Evolutionary conservation across 2,113 vertebrate genomes (phyloP), one percentile per base, ranked within the genome.

Genomic region (Lasiurus cinereus): DNA sequence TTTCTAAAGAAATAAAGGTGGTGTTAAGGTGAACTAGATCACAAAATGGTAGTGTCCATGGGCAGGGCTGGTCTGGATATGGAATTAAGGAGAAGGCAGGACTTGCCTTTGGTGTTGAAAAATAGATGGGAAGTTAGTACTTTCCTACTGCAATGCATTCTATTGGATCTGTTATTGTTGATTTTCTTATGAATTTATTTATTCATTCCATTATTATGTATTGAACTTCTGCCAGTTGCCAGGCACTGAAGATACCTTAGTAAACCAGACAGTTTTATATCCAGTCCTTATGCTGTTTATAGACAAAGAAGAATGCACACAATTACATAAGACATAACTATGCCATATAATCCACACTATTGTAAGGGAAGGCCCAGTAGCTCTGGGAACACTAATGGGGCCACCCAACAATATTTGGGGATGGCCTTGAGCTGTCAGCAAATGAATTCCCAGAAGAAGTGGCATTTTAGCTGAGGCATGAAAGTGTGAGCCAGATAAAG

Each of bases 1-100:
- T 36, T 72, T 82, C 83, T 77, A 79, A 85, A 74, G 48, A 94
- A 66, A 76, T 13, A 85, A 79, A 87, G 56, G 46, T 50, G 8
- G 33, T 56, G 50, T 31, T 74, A 56, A 48, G 70, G 69, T 36
- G 29, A 96, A 29, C 22, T 70, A 76, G 56, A 14, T 48, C 0
- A 21, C 39, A 27, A 31, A 19, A 8, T 50, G 48, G 22, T 27
- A 64, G 73, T 7, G 15, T 54, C 13, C 18, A 24, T 3, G 90
- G 52, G 21, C n/a, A 64, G 14, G 70, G 29, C 16, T 76, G 70
- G 62, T 12, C 64, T 48, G 11, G n/a, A 5, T 29, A 13, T 0
- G 39, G 54, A n/a, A 78, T 16, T 5, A 18, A 15, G 39, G 54
- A 80, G 72, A 89, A 72, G 70, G 39, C 2, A 1, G 33, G 66